phyloP scores from a whole-genome alignment of 2,113 vertebrate species.

The Aegotheles bennettii region DNA sequence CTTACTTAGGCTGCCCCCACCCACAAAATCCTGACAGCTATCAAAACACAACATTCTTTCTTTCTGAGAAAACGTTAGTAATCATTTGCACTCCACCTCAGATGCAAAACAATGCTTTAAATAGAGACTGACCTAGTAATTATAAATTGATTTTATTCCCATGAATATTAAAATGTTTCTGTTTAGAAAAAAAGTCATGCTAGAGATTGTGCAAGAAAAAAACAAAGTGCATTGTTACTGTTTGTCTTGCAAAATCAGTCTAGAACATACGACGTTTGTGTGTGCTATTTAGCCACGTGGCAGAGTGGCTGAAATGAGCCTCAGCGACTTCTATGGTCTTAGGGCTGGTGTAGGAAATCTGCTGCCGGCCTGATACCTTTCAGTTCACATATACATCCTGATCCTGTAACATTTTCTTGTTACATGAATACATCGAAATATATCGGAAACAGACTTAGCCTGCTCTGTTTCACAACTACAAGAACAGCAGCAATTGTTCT shows the following conservation, averaged over 20 bases:
- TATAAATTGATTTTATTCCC: not conserved
- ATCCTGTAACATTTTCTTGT: too few relatives aligned
- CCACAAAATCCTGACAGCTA: not conserved
- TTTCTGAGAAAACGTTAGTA: not conserved
- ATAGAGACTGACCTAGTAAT: not conserved
- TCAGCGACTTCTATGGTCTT: not conserved
- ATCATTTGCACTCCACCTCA: not conserved
- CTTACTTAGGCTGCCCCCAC: not conserved
- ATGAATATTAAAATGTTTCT: not conserved
- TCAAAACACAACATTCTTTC: not conserved
- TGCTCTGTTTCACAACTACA: not conserved
- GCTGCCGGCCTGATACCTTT: not conserved
- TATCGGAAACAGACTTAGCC: not conserved
- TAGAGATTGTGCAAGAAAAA: not conserved
- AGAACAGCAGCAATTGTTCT: not conserved
- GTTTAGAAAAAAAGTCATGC: not conserved
- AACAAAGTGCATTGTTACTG: not conserved
- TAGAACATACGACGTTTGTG: not conserved
- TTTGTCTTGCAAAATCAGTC: not conserved
- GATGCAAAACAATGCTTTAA: not conserved
- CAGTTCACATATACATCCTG: not conserved
- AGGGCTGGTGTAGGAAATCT: not conserved
- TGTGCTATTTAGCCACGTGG: accelerated
- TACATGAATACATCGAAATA: accelerated
- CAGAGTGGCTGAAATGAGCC: not conserved